Base-by-base conservation (phyloP, 1,140 invertebrate genomes). In the Penaeus chinensis region DNA sequence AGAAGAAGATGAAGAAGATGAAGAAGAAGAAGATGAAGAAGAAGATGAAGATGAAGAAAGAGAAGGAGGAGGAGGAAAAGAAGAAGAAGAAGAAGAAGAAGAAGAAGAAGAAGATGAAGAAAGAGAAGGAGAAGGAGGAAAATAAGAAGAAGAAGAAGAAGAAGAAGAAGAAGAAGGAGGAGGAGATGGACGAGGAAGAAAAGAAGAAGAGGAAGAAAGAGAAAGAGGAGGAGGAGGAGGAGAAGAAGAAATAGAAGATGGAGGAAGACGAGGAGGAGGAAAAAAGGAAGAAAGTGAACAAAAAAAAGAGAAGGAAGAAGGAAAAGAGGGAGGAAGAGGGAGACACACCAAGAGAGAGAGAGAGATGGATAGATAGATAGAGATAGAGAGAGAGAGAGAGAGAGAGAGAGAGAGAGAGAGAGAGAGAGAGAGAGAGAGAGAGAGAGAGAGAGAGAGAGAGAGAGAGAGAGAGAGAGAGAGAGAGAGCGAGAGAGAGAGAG, bases 381-480 rank as follows among this genome's bases (percentile, higher is more conserved):
- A 42, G 37, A 37, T 4, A 77, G 74, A 37, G 74, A 42, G 37
- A 77, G 74, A 42, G 74, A 37, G 74, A 42, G 24, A 27, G 37
- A 20, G 32, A 32, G 16, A 76, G 24, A 27, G 71, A 32, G 24
- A 18, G 71, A 32, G 18, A 18, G 8, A 37, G 4, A 37, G 18
- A 20, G 18, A 37, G 10, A 42, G 74, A 27, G 74, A 42, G 37
- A 20, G 37, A 42, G 37, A 37, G 74, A 77, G 74, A 37, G 74
- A 42, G 37, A 77, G 74, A 42, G 74, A 37, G 74, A 42, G 24
- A 27, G 37, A 20, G 74, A 27, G 74, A 27, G 32, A 77, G 24
- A 37, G 74, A 77, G 79, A 27, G 79, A n/a, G 79, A 62, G 79
- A 62, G n/a, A 47, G n/a, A 32, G 60, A 18, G 79, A 20, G 61